A percentile compares a stretch with the other conserved stretches of the same genome.
These are phyloP conservation scores for Cryptus armator DNA, from an alignment of 2,888 invertebrate species.

Conservation along the genomic window DNA sequence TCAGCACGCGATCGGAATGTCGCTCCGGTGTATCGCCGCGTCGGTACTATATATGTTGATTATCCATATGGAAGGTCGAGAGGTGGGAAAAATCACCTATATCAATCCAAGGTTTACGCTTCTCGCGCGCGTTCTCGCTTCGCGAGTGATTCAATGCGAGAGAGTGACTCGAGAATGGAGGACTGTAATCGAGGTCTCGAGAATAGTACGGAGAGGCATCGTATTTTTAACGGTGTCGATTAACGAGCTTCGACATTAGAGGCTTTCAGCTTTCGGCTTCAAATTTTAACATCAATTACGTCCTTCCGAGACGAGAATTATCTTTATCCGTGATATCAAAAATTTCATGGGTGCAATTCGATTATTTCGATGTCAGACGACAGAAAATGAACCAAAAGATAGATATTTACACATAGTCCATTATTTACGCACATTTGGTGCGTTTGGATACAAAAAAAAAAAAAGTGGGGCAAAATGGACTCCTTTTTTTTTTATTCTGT, in stretches of 20 bases:
- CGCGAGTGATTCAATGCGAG: neutral
- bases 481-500: too few relatives aligned
- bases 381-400: too few relatives aligned
- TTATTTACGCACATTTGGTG: too few relatives aligned
- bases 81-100: slow-evolving; percentile 9
- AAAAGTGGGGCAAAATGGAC: too few relatives aligned
- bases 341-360: too few relatives aligned
- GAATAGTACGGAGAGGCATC: neutral
- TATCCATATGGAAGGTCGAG: neutral
- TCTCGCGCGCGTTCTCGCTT: neutral
- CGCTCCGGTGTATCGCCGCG: neutral
- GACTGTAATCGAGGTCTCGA: neutral
- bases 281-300: too few relatives aligned
- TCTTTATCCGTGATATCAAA: too few relatives aligned
- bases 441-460: too few relatives aligned
- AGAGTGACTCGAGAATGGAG: neutral
- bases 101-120: slow-evolving; percentile 1
- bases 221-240: neutral
- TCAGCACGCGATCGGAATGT: slow-evolving; percentile 14
- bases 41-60: slow-evolving; percentile 1
- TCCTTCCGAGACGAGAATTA: too few relatives aligned
- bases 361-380: too few relatives aligned
- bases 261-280: too few relatives aligned
- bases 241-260: neutral
- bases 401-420: too few relatives aligned